Evolutionary conservation across 2,113 vertebrate genomes (phyloP).

Genomic region (Peromyscus maniculatus): DNA sequence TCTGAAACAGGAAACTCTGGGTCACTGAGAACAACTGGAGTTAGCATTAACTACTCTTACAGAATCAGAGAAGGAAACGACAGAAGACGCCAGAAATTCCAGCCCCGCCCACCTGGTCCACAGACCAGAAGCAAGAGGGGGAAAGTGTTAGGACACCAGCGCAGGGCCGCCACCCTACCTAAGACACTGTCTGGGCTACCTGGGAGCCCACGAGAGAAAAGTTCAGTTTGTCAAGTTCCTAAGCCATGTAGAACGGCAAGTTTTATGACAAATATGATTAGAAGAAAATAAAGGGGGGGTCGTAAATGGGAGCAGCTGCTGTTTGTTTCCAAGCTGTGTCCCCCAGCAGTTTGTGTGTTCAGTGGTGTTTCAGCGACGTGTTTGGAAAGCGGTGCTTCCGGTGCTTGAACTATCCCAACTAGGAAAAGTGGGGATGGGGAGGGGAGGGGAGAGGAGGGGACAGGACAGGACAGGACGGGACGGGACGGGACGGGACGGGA

Average conservation of each 20-base stretch:
- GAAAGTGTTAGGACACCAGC: neutral
- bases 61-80: neutral
- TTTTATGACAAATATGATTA: slow-evolving; percentile 51
- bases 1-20: neutral
- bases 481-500: too few relatives aligned
- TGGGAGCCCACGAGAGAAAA: neutral
- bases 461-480: too few relatives aligned
- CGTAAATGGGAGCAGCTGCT: slow-evolving; percentile 68
- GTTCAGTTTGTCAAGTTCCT: neutral
- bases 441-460: neutral
- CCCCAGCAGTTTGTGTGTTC: slow-evolving; percentile 71
- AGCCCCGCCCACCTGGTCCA: neutral
- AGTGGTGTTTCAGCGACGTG: slow-evolving; percentile 74
- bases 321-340: slow-evolving; percentile 64
- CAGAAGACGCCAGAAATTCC: neutral
- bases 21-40: neutral
- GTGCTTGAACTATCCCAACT: slow-evolving; percentile 69
- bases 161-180: neutral
- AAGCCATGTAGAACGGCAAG: slow-evolving; percentile 29
- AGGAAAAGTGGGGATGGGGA: neutral
- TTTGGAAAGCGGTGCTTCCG: slow-evolving; percentile 58
- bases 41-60: neutral
- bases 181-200: neutral
- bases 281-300: neutral
- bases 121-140: neutral